Base-by-base conservation (phyloP, 2,888 invertebrate genomes). In the Drosophila basisetae region DNA sequence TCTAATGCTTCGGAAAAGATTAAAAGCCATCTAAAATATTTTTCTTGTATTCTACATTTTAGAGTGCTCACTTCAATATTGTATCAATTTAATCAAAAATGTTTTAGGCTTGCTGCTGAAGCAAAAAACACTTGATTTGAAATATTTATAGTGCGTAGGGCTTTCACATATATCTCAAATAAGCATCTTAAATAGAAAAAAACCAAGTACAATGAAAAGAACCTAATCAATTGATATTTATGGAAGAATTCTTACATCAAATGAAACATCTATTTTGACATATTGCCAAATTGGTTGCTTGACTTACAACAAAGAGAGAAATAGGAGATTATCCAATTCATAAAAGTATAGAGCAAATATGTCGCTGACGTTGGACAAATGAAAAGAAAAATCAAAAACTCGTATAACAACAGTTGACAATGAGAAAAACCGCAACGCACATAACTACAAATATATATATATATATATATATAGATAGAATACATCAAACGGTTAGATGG, bases 391-490 rank as follows among this genome's bases (percentile, higher is more conserved):
- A 85, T 78, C 83, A 83, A 75, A 83, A 83, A 78, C 41, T 75
- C 68, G 61, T 68, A 59, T 72, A 85, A 83, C 86, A 85, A 85
- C 73, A 68, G 78, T 83, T 83, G 86, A 83, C 83, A 83, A 85
- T 85, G 73, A 70, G 68, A 62, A 71, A 78, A 83, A 83, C 86
- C 83, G 71, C 83, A 83, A 83, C 78, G 78, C 37, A 73, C 69
- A 47, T 62, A 62, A 56, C 62, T 49, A 58, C 58, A 70, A 25
- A 68, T 59, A 68, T 35, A 50, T 52, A 56, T 33, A 56, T 37
- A 47, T 55, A 56, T 33, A 56, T 6, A 59, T 28, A 30, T 5
- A 49, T 18, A 56, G 39, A 54, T 56, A 22, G 62, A 56, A 67
- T 13, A 65, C 67, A 68, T 79, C 68, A 83, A 76, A 73, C 62